A percentile compares a stretch with the other conserved stretches of the same genome.
These are phyloP conservation scores for Jacana jacana DNA, from an alignment of 2,113 vertebrate genomes.

Conservation along the genomic window DNA sequence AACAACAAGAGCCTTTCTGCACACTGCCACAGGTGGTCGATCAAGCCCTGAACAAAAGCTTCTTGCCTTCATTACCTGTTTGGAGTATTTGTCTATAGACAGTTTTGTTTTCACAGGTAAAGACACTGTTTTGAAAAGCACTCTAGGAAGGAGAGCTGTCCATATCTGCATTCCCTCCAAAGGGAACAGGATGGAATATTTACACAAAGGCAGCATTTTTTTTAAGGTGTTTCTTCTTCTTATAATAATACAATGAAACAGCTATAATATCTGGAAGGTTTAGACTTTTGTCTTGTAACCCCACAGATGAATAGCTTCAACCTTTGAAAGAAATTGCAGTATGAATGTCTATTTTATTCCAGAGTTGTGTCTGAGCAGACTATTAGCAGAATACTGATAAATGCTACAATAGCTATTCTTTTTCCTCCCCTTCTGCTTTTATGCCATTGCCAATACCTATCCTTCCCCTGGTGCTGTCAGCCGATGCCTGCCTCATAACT, in stretches of 20 bases:
- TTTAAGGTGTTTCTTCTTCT: neutral
- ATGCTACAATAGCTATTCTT: slow-evolving; percentile 50
- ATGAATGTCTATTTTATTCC: slow-evolving; percentile 57
- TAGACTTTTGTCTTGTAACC: slow-evolving; percentile 25
- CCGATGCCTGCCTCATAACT: slow-evolving; percentile 65
- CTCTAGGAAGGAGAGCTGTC: neutral
- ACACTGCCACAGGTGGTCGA: neutral
- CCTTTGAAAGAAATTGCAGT: slow-evolving; percentile 49
- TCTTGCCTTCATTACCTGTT: neutral
- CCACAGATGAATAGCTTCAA: slow-evolving; percentile 54
- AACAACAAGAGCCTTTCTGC: neutral
- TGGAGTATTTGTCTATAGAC: neutral
- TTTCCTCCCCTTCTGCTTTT: slow-evolving; percentile 57
- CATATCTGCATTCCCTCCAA: neutral
- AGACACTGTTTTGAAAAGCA: neutral
- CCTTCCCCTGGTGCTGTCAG: slow-evolving; percentile 58
- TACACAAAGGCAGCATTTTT: neutral
- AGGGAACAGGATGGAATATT: neutral
- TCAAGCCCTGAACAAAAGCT: neutral
- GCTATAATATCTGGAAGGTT: neutral
- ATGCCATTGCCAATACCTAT: slow-evolving; percentile 65
- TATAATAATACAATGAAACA: neutral
- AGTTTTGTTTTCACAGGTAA: neutral
- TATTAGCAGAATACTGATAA: slow-evolving; percentile 68
- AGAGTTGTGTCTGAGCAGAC: slow-evolving; percentile 47